A percentile compares a stretch with the other conserved stretches of the same genome.
Conservation (phyloP, 2,113 vertebrate species). For the Platycercus adscitus region DNA sequence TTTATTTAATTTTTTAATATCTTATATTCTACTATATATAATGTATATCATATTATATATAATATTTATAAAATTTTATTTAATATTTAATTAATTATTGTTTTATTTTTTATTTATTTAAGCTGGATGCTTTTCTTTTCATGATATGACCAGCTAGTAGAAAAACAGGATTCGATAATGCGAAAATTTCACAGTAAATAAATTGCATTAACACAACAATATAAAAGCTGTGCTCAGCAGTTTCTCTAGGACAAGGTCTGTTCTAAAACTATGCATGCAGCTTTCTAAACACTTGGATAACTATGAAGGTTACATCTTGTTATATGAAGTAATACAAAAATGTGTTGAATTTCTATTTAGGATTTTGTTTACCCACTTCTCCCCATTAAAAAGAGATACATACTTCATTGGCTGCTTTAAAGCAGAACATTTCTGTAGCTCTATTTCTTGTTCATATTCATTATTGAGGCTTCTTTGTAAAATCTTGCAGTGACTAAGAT, state of each 20-base stretch:
- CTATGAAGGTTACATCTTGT: neutral
- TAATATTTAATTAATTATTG: no score
- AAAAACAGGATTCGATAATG: conserved; percentile 52
- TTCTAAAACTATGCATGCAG: neutral
- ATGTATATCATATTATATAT: no score
- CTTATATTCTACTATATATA: no score
- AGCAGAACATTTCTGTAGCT: neutral
- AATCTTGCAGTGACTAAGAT: neutral
- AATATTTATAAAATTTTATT: no score
- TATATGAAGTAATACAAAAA: neutral
- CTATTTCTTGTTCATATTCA: neutral
- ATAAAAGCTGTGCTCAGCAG: conserved; percentile 41
- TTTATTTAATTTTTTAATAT: no score
- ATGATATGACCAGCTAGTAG: neutral
- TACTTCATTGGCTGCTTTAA: neutral
- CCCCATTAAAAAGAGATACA: neutral
- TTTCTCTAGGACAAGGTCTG: conserved; percentile 40
- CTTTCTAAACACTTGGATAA: neutral
- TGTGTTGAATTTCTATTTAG: neutral
- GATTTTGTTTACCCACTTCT: neutral
- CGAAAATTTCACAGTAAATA: conserved; percentile 63
- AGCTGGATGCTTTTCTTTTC: conserved; percentile 28
- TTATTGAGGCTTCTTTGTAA: neutral
- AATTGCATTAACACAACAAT: conserved; percentile 58
- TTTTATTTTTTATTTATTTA: conserved; percentile 16